Conservation (phyloP, 2,888 invertebrate species). For the Epirrhoe tristata region DNA sequence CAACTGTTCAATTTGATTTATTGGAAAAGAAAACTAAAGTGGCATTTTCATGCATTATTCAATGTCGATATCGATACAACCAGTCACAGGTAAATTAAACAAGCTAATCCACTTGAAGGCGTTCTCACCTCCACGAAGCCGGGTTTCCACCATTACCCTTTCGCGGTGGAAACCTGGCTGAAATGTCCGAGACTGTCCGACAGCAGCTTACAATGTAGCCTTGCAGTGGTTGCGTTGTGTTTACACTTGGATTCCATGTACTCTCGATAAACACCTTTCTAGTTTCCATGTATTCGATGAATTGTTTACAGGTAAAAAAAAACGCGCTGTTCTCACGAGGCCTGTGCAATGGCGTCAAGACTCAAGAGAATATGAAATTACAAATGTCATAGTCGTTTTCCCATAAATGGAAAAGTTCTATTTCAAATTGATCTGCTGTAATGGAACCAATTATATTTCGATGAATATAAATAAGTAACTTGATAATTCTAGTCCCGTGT, state of each 20-base stretch:
- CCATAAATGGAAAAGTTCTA: constrained; percentile 27
- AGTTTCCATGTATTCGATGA: too few species aligned
- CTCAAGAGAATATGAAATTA: background rate
- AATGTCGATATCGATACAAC: constrained; percentile 4
- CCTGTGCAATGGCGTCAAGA: background rate
- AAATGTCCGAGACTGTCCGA: too few species aligned
- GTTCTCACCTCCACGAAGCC: too few species aligned
- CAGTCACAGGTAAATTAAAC: background rate
- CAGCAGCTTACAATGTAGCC: too few species aligned
- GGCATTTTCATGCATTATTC: constrained; percentile 40
- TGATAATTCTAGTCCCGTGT: too few species aligned
- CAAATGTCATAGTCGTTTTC: constrained; percentile 11
- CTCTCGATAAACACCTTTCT: too few species aligned
- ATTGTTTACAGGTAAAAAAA: too few species aligned
- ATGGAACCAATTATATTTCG: background rate
- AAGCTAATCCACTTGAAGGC: background rate
- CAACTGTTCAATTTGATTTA: constrained; percentile 38
- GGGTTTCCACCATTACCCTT: too few species aligned
- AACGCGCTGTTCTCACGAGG: background rate
- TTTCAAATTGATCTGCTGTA: constrained; percentile 1
- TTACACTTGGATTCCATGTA: too few species aligned
- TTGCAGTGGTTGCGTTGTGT: too few species aligned
- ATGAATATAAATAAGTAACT: background rate
- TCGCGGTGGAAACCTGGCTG: too few species aligned
- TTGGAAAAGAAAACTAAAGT: constrained; percentile 31